Conservation (phyloP, 2,797 vertebrate genomes). For the Typhlichthys subterraneus region DNA sequence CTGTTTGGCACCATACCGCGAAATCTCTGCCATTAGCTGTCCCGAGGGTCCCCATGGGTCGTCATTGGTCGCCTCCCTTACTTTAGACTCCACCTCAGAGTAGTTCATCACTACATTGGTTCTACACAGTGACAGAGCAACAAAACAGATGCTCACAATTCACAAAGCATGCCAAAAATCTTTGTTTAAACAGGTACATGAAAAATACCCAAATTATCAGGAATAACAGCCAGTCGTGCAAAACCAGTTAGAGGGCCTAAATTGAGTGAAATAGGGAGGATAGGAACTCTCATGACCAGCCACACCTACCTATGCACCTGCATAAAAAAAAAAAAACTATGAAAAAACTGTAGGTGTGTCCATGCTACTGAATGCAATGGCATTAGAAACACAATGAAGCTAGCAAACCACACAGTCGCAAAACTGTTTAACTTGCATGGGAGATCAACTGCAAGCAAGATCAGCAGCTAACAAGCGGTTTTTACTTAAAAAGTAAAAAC, state of each 20-base stretch:
- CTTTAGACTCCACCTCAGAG: constrained; percentile 97
- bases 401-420: constrained; percentile 8
- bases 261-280: constrained; percentile 2
- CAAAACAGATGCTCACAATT: not conserved
- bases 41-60: constrained; percentile 99
- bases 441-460: not conserved
- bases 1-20: constrained; percentile 82
- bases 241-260: no score
- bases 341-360: not conserved
- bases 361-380: no score
- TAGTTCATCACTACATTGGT: constrained; percentile 99
- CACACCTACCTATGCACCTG: constrained; percentile 30
- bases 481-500: not conserved
- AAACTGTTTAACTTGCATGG: constrained; percentile 1
- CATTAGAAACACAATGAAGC: constrained; percentile 20
- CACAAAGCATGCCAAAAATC: not conserved
- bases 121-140: constrained; percentile 71
- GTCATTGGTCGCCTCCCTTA: constrained; percentile 98
- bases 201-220: no score
- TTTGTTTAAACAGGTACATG: not conserved
- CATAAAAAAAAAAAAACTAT: constrained; percentile 14
- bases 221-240: not conserved
- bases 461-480: not conserved
- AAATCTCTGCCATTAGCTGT: constrained; percentile 96
- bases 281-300: constrained; percentile 16